These are phyloP conservation scores for Craterocephalus amniculus DNA, from an alignment of 2,797 vertebrate species.

Conservation along the genomic window DNA sequence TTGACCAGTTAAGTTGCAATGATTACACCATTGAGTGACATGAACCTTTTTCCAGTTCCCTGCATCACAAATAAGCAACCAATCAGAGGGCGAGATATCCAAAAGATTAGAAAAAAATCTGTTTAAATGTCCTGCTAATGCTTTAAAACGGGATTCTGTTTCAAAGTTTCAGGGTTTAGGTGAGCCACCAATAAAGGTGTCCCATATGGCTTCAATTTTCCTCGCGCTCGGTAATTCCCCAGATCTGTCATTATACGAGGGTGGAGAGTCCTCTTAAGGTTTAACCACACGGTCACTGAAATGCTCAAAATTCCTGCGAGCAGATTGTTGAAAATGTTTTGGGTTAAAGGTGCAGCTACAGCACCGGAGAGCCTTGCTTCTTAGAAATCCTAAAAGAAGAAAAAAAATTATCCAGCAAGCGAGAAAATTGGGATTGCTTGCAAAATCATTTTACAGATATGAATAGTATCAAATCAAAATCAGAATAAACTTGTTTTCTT, in stretches of 20 bases:
- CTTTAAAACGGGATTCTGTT: not conserved
- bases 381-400: not conserved
- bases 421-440: not conserved
- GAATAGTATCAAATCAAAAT: not conserved
- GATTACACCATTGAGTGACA: constrained; percentile 56
- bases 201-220: constrained; percentile 35
- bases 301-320: not conserved
- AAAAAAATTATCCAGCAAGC: not conserved
- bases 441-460: not conserved
- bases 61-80: constrained; percentile 38
- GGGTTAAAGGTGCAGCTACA: constrained; percentile 8
- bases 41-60: constrained; percentile 46
- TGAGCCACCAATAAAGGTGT: constrained; percentile 11
- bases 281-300: constrained; percentile 22
- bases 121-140: too few relatives aligned
- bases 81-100: constrained; percentile 24
- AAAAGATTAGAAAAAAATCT: not conserved
- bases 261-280: constrained; percentile 23
- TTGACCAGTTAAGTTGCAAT: constrained; percentile 65
- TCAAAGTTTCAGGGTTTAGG: not conserved
- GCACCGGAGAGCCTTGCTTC: not conserved
- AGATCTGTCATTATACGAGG: constrained; percentile 48
- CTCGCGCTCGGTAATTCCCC: not conserved
- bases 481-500: not conserved
- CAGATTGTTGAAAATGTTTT: not conserved